phyloP scores from a whole-genome alignment of 2,113 vertebrate species.

The Mastomys natalensis region DNA sequence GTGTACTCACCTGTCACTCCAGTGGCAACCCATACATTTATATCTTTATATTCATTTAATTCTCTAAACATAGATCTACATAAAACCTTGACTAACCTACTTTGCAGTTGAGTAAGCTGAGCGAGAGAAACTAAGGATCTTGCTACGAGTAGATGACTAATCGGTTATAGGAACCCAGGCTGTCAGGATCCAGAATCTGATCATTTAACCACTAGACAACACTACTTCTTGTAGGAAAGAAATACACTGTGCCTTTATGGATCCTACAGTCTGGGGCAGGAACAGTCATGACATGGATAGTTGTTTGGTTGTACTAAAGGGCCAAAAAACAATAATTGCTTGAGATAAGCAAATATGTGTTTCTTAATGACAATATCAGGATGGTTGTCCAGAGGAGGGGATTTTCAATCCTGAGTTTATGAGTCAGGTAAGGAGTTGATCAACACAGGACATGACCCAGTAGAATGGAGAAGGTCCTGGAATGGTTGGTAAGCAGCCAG shows the following conservation, averaged over 20 bases:
- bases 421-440: neutral
- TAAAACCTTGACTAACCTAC: neutral
- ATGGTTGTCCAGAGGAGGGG: neutral
- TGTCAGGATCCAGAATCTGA: neutral
- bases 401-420: neutral
- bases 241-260: neutral
- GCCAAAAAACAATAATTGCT: neutral
- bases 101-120: slow-evolving; percentile 8
- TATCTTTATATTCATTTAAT: neutral
- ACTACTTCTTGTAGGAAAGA: neutral
- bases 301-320: neutral
- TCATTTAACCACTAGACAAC: neutral
- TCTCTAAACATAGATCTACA: slow-evolving; percentile 5
- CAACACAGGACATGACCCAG: neutral
- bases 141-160: neutral
- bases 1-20: neutral
- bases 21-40: neutral
- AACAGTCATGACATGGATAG: neutral
- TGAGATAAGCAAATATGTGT: neutral
- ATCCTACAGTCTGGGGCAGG: neutral
- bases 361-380: neutral
- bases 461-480: neutral
- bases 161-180: neutral
- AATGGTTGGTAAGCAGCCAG: neutral
- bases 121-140: neutral